These are phyloP conservation scores for Crypturellus tataupa DNA, from an alignment of 2,797 vertebrate species.

Conservation along the genomic window DNA sequence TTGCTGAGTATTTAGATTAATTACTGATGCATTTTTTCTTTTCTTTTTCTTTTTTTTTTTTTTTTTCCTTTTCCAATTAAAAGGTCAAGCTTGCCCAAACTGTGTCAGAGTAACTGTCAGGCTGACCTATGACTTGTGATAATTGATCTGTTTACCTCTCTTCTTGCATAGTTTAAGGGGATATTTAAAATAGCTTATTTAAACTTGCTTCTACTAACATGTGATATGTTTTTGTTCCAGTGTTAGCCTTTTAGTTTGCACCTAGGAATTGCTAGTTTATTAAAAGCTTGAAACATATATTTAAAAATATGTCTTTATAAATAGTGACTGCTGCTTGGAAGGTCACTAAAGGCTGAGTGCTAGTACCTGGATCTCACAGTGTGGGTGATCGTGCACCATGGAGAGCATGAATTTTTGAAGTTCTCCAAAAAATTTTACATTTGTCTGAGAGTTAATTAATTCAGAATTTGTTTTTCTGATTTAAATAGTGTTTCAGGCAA, in stretches of 20 bases:
- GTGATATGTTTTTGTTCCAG: neutral
- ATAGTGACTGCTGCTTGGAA: neutral
- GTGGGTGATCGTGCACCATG: neutral
- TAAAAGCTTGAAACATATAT: neutral
- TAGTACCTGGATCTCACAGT: neutral
- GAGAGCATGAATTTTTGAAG: neutral
- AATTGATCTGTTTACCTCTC: neutral
- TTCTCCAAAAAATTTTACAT: neutral
- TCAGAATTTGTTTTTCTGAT: neutral
- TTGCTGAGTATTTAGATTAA: neutral
- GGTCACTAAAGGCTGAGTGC: accelerated
- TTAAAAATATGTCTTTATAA: neutral
- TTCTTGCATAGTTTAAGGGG: neutral
- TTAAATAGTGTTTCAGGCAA: neutral
- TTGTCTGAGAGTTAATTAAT: neutral
- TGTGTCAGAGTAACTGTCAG: neutral
- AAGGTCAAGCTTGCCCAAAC: neutral
- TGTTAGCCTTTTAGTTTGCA: neutral
- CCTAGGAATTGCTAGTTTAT: too few species aligned
- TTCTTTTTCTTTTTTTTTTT: too few species aligned
- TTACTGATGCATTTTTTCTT: neutral
- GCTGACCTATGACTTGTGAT: neutral
- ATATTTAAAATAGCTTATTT: too few species aligned
- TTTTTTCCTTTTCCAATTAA: neutral
- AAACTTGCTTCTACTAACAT: too few species aligned